These are phyloP conservation scores for Eurytoma californica DNA, from an alignment of 2,888 invertebrate genomes.

Conservation along the genomic window DNA sequence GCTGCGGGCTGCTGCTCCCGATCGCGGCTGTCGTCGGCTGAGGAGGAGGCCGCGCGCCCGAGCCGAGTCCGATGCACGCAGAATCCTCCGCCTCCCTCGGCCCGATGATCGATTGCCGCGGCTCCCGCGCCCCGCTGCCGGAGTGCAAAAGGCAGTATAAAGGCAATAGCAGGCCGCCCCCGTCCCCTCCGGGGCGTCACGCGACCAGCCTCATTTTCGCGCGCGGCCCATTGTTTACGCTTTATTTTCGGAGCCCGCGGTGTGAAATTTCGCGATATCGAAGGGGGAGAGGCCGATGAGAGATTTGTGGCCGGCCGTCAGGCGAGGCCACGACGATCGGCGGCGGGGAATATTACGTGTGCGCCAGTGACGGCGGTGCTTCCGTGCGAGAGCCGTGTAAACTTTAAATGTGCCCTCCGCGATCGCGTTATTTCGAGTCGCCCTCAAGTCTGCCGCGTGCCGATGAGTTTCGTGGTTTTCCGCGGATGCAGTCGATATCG, in stretches of 20 bases:
- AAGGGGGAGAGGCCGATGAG: neutral
- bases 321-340: constrained; percentile 18
- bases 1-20: neutral
- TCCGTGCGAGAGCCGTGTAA: neutral
- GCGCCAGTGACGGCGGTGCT: neutral
- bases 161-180: neutral
- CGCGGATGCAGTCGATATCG: no score
- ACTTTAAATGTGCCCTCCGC: no score
- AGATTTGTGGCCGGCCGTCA: constrained; percentile 46
- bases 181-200: neutral
- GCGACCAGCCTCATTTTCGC: neutral
- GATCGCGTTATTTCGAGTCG: no score
- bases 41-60: neutral
- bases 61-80: constrained; percentile 4
- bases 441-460: no score
- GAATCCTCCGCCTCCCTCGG: neutral
- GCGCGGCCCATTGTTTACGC: neutral
- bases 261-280: neutral
- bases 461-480: neutral
- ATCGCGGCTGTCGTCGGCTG: neutral
- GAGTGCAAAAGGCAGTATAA: neutral
- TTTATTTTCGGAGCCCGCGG: neutral
- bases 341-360: neutral
- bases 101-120: neutral
- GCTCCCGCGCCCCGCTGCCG: constrained; percentile 9